Percentiles rank a stretch among this genome's conserved stretches.
Conservation (phyloP, 2,888 invertebrate species). For the Cephus spinipes region DNA sequence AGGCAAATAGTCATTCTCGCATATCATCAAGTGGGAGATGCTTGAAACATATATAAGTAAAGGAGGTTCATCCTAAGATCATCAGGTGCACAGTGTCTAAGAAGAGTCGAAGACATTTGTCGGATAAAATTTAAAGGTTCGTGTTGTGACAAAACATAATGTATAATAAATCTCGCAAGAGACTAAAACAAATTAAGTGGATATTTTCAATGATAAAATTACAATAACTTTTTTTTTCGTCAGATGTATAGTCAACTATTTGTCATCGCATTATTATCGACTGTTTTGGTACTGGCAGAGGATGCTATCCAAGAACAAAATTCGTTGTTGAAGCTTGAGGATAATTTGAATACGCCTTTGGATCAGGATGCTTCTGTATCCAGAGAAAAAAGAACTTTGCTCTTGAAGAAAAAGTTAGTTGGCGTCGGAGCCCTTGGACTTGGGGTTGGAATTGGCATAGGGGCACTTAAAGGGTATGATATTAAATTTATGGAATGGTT, state of each 20-base stretch:
- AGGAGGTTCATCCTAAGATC: conserved; percentile 27
- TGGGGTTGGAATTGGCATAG: conserved; percentile 17
- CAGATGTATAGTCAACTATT: conserved; percentile 37
- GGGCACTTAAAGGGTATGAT: conserved; percentile 17
- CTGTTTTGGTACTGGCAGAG: conserved; percentile 23
- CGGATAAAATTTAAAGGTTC: background rate
- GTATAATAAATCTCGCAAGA: background rate
- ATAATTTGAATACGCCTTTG: background rate
- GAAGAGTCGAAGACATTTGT: background rate
- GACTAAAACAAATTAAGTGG: background rate
- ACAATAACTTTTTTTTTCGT: conserved; percentile 15
- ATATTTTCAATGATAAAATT: conserved; percentile 4
- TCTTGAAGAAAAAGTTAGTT: conserved; percentile 20
- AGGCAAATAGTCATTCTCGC: background rate
- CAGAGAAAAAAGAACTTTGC: conserved; percentile 17
- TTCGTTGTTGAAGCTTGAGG: conserved; percentile 5
- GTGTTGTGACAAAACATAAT: background rate
- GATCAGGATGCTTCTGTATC: background rate
- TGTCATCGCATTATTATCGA: conserved; percentile 29
- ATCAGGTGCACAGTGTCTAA: conserved; percentile 27
- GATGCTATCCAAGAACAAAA: conserved; percentile 4
- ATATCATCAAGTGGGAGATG: conserved; percentile 33
- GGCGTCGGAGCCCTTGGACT: conserved; percentile 20
- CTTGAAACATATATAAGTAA: conserved; percentile 32
- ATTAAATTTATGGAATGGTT: background rate